phyloP scores from a whole-genome alignment of 2,888 invertebrate genomes.

The Volucella zonaria region DNA sequence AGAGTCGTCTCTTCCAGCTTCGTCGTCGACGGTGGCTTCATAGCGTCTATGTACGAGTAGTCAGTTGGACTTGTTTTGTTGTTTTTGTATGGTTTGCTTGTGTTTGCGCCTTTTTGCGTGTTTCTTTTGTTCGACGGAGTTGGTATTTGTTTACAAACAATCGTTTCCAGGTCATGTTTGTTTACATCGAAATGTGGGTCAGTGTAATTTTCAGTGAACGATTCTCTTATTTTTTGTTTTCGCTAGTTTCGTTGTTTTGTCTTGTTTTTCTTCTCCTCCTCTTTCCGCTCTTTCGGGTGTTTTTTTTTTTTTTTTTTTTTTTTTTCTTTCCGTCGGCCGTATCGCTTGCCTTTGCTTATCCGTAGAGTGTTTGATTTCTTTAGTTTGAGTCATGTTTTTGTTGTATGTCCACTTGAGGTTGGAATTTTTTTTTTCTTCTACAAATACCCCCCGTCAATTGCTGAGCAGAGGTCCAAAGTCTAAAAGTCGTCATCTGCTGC shows the following conservation, averaged over 20 bases:
- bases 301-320: constrained; percentile 25
- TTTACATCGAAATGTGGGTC: constrained; percentile 71
- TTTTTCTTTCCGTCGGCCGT: not conserved
- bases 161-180: constrained; percentile 73
- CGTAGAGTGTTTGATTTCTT: constrained; percentile 8
- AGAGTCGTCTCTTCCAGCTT: constrained; percentile 13
- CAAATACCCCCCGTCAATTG: constrained; percentile 11
- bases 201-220: constrained; percentile 70
- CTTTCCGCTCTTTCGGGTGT: not conserved
- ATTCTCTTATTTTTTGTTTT: constrained; percentile 43
- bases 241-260: constrained; percentile 38
- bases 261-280: constrained; percentile 18
- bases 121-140: constrained; percentile 32
- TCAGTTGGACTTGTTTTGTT: not conserved
- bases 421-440: not conserved
- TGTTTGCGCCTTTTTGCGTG: constrained; percentile 33
- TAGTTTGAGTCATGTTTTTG: constrained; percentile 32
- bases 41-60: not conserved
- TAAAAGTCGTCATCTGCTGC: constrained; percentile 36
- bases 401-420: constrained; percentile 7
- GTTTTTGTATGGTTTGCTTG: constrained; percentile 2
- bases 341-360: not conserved
- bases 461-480: constrained; percentile 59
- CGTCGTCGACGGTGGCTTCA: not conserved
- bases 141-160: constrained; percentile 72